A percentile compares a stretch with the other conserved stretches of the same genome.
Conservation (phyloP, 2,113 vertebrate species). For the Marmota monax region DNA sequence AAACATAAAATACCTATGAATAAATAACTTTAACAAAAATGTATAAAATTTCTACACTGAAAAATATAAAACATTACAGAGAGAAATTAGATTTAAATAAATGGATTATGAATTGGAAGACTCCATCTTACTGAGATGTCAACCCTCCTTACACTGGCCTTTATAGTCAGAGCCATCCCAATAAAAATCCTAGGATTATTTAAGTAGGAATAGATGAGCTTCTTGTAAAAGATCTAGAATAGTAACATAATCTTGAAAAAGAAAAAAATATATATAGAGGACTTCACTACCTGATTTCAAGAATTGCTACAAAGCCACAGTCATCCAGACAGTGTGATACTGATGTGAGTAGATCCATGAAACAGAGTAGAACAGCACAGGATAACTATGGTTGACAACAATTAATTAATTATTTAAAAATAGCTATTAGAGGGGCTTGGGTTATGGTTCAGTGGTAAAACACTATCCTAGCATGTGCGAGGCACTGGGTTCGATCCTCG, state of each 20-base stretch:
- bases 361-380: not conserved
- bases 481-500: too few species aligned
- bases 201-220: not conserved
- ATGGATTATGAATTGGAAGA: not conserved
- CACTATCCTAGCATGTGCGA: too few species aligned
- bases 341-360: not conserved
- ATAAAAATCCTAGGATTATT: slow-evolving; percentile 32
- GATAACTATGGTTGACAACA: not conserved
- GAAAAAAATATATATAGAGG: not conserved
- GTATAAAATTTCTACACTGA: not conserved
- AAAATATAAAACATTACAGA: slow-evolving; percentile 33
- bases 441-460: too few species aligned
- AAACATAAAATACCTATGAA: slow-evolving; percentile 16
- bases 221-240: not conserved
- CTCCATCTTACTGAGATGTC: not conserved
- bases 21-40: slow-evolving; percentile 16
- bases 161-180: not conserved
- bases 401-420: not conserved
- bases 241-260: slow-evolving; percentile 24
- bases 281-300: not conserved
- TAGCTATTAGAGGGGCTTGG: not conserved
- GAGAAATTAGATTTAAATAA: not conserved
- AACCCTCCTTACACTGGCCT: not conserved
- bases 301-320: not conserved
- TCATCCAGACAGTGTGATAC: not conserved